Evolutionary conservation across 2,113 vertebrate genomes (phyloP).

Genomic region (Eulacestoma nigropectus): DNA sequence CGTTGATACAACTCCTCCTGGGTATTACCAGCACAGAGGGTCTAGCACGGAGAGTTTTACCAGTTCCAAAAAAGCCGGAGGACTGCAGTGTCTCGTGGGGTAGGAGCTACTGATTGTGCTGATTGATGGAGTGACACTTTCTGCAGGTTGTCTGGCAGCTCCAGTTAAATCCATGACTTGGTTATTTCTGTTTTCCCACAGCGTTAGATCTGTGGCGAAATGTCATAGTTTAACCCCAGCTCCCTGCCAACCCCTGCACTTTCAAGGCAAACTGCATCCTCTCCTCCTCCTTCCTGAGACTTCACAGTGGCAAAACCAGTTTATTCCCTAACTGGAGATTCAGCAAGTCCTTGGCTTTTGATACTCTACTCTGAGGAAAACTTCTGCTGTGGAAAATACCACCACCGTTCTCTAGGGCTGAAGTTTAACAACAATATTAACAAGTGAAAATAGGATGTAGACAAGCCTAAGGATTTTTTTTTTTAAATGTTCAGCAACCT

Average conservation of each 20-base stretch:
- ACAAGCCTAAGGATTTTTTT: not conserved
- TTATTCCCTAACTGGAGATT: not conserved
- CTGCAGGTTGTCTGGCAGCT: not conserved
- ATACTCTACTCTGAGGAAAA: not conserved
- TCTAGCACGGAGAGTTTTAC: not conserved
- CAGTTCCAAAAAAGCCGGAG: not conserved
- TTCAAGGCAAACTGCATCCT: not conserved
- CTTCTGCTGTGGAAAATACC: not conserved
- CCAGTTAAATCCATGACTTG: not conserved
- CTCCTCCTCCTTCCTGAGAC: not conserved
- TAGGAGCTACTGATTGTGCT: not conserved
- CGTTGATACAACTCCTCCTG: not conserved
- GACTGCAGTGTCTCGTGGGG: not conserved
- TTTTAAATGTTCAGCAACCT: not conserved
- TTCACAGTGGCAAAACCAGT: not conserved
- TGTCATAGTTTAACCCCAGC: not conserved
- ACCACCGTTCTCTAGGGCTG: not conserved
- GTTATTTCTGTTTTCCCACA: not conserved
- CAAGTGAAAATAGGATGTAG: not conserved
- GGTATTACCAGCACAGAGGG: not conserved
- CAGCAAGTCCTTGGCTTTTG: not conserved
- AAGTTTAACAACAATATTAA: not conserved
- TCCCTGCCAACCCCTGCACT: not conserved
- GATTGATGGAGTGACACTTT: not conserved
- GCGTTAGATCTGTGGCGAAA: not conserved